Evolutionary conservation across 2,888 invertebrate genomes (phyloP).

Genomic region (Heliconius ismenius): DNA sequence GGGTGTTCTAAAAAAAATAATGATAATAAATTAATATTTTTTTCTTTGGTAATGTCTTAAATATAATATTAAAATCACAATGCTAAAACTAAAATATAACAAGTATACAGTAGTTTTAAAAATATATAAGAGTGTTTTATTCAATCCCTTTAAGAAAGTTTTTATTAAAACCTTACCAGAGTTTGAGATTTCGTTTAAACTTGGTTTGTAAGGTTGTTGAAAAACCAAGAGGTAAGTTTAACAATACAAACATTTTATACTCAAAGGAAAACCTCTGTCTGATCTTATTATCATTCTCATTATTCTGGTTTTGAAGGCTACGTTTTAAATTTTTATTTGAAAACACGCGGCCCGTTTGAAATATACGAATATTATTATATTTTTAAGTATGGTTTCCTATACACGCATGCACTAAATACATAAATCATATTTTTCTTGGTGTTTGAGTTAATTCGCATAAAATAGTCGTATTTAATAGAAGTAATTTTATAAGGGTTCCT

Average conservation of each 20-base stretch:
- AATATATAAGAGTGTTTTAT: slow-evolving; percentile 6
- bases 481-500: too few relatives aligned
- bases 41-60: too few relatives aligned
- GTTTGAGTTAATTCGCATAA: too few relatives aligned
- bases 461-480: too few relatives aligned
- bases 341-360: neutral
- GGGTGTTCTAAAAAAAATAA: too few relatives aligned
- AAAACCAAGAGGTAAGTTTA: slow-evolving; percentile 22
- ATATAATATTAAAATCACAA: too few relatives aligned
- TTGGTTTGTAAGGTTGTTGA: slow-evolving; percentile 20
- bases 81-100: too few relatives aligned
- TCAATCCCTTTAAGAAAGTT: slow-evolving; percentile 16
- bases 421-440: too few relatives aligned
- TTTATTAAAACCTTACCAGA: slow-evolving; percentile 5
- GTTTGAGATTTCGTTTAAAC: slow-evolving; percentile 20
- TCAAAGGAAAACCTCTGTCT: slow-evolving; percentile 36
- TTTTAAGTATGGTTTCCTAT: too few relatives aligned
- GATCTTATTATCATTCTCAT: slow-evolving; percentile 37
- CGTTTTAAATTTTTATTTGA: slow-evolving; percentile 14
- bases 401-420: too few relatives aligned
- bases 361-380: neutral
- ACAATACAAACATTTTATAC: slow-evolving; percentile 31
- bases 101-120: neutral
- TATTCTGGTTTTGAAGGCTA: slow-evolving; percentile 32
- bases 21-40: too few relatives aligned